Base-by-base conservation (phyloP, 2,888 invertebrate species). In the Flabesymbios commensalis region DNA sequence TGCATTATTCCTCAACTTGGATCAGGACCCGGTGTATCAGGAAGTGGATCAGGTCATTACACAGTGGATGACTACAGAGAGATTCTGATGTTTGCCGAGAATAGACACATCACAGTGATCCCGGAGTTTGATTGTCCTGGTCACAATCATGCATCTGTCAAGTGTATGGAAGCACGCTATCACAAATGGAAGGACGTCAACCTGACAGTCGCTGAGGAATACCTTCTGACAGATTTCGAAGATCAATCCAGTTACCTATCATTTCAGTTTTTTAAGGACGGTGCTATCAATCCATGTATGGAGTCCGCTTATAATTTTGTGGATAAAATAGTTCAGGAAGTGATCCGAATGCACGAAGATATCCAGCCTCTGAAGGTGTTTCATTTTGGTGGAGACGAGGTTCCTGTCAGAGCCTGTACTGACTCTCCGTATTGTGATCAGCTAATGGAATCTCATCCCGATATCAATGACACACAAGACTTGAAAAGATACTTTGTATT, bases 341-440 rank as follows among this genome's bases (percentile, higher is more conserved):
- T 61, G 31, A 29, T 67, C 17, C 57, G 54, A 0, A 63, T 75
- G 45, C 75, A 76, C 57, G 36, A 61, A 36, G 70, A 69, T 4
- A 65, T 71, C 22, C 69, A 70, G 45, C 74, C 74, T 1, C 59
- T 79, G 24, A 64, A 64, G 26, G 64, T 65, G 2, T 75, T 72
- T 56, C 75, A 79, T 62, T 72, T 74, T 43, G 79, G 78, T 5
- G 78, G 77, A 1, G 79, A 78, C 56, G 78, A 78, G 57, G 76
- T 76, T 2, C 71, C 74, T 0, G 33, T 24, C 0, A 70, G 72
- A 5, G 75, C 77, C 4, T 77, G 77, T 75, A 59, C 68, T 24
- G 69, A 75, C 24, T 78, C 78, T 1, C 56, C 74, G 1, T 41
- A 33, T 17, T 79, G 79, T 59, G 28, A 32, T 14, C n/a, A 24